Evolutionary conservation across 2,888 invertebrate genomes (phyloP).

Genomic region (Lymantria dispar): DNA sequence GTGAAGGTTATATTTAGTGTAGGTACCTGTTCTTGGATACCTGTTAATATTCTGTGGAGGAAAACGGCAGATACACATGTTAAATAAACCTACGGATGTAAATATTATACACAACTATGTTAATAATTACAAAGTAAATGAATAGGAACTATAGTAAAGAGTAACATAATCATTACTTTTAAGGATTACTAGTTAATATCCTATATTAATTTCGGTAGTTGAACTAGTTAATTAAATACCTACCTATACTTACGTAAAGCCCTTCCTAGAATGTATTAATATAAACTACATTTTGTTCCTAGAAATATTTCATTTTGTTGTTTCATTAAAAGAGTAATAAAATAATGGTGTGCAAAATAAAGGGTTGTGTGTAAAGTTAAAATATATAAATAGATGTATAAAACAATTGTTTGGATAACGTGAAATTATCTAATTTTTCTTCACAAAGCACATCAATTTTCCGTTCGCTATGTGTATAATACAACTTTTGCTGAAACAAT

Average conservation of each 20-base stretch:
- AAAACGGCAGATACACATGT: slow-evolving; percentile 67
- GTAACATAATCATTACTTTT: slow-evolving; percentile 79
- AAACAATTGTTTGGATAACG: slow-evolving; percentile 64
- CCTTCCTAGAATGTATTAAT: slow-evolving; percentile 58
- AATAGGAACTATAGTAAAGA: slow-evolving; percentile 75
- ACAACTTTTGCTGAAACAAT: slow-evolving; percentile 45
- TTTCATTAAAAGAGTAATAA: slow-evolving; percentile 55
- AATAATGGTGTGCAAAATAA: slow-evolving; percentile 81
- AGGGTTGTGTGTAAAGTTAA: slow-evolving; percentile 83
- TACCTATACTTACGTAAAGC: slow-evolving; percentile 35
- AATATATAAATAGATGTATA: slow-evolving; percentile 75
- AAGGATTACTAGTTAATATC: slow-evolving; percentile 72
- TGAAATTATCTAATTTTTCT: slow-evolving; percentile 47
- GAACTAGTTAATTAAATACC: slow-evolving; percentile 59
- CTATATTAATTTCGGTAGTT: slow-evolving; percentile 75
- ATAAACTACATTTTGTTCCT: slow-evolving; percentile 44
- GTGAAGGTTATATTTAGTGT: not conserved
- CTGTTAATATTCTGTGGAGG: slow-evolving; percentile 8
- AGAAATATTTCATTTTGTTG: slow-evolving; percentile 54
- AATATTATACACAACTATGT: slow-evolving; percentile 76
- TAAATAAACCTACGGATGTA: slow-evolving; percentile 66
- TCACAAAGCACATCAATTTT: slow-evolving; percentile 45
- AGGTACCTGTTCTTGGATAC: not conserved
- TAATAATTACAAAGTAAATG: slow-evolving; percentile 75
- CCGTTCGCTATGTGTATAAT: slow-evolving; percentile 39